Conservation (phyloP, 1,140 invertebrate genomes). For the Pomacea maculata region DNA sequence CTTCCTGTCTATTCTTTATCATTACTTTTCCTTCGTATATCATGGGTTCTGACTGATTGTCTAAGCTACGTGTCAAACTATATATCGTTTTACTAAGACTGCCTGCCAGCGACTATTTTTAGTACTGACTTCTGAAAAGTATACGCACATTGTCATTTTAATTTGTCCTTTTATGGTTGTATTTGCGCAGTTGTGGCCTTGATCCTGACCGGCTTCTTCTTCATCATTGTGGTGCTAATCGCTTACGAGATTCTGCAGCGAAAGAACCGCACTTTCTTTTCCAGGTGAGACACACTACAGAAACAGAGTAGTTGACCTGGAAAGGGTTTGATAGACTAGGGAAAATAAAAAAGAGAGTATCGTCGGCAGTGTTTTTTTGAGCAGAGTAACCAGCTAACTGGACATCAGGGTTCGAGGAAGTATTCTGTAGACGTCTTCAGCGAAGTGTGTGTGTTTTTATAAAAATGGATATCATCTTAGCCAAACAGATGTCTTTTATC, state of each 20-base stretch:
- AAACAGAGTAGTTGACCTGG: background rate
- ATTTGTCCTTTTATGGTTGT: background rate
- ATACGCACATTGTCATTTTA: too few relatives aligned
- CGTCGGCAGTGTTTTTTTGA: too few relatives aligned
- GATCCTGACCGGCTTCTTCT: slow-evolving; percentile 6
- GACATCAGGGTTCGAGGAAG: background rate
- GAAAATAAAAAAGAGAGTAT: background rate
- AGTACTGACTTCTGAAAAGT: too few relatives aligned
- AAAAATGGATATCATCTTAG: background rate
- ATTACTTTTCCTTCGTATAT: too few relatives aligned
- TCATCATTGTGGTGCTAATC: slow-evolving; percentile 8
- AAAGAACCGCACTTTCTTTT: background rate
- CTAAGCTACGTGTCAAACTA: too few relatives aligned
- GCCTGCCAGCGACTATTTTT: too few relatives aligned
- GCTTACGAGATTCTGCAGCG: slow-evolving; percentile 16
- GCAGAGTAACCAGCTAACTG: background rate
- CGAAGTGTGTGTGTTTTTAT: background rate
- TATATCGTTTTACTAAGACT: too few relatives aligned
- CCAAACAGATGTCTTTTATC: background rate
- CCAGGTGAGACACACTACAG: background rate
- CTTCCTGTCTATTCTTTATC: too few relatives aligned
- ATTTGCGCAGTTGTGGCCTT: slow-evolving; percentile 4
- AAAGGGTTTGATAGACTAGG: background rate
- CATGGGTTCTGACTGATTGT: too few relatives aligned
- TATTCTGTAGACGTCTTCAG: background rate